Percentiles rank a stretch among this genome's conserved stretches.
These are phyloP conservation scores for Quadroppia sp. DNA, from an alignment of 2,888 invertebrate species.

Conservation along the genomic window DNA sequence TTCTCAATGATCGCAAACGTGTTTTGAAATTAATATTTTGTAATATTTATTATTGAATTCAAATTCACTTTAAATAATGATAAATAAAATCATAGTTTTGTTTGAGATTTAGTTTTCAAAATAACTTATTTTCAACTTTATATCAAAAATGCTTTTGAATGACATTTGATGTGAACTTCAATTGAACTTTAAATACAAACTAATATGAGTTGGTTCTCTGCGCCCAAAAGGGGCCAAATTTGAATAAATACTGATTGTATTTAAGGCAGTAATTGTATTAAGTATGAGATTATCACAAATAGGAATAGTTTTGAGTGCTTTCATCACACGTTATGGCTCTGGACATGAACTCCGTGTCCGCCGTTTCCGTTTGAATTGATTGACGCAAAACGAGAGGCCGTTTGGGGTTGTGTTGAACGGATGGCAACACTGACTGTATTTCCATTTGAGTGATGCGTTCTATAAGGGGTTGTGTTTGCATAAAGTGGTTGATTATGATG, in stretches of 20 bases:
- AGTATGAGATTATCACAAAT: slow-evolving; percentile 12
- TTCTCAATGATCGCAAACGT: too few species aligned
- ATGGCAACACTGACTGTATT: slow-evolving; percentile 38
- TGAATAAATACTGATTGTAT: background rate
- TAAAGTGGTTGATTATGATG: slow-evolving; percentile 47
- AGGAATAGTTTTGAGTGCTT: slow-evolving; percentile 14
- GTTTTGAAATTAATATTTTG: too few species aligned
- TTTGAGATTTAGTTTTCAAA: too few species aligned
- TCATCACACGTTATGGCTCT: slow-evolving; percentile 34
- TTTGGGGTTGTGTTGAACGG: slow-evolving; percentile 32
- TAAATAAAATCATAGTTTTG: too few species aligned
- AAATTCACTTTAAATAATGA: too few species aligned
- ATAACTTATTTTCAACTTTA: too few species aligned
- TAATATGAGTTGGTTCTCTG: too few species aligned
- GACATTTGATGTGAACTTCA: too few species aligned
- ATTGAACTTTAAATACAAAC: too few species aligned
- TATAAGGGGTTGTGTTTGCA: slow-evolving; percentile 43
- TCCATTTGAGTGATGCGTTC: slow-evolving; percentile 23
- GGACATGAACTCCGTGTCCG: slow-evolving; percentile 2
- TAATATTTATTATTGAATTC: too few species aligned
- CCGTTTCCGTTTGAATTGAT: slow-evolving; percentile 27
- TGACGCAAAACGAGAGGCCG: slow-evolving; percentile 33
- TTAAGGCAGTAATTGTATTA: slow-evolving; percentile 26
- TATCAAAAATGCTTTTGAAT: too few species aligned
- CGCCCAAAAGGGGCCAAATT: background rate